Conservation (phyloP, 1,140 invertebrate species). For the Temnothorax longispinosus region DNA sequence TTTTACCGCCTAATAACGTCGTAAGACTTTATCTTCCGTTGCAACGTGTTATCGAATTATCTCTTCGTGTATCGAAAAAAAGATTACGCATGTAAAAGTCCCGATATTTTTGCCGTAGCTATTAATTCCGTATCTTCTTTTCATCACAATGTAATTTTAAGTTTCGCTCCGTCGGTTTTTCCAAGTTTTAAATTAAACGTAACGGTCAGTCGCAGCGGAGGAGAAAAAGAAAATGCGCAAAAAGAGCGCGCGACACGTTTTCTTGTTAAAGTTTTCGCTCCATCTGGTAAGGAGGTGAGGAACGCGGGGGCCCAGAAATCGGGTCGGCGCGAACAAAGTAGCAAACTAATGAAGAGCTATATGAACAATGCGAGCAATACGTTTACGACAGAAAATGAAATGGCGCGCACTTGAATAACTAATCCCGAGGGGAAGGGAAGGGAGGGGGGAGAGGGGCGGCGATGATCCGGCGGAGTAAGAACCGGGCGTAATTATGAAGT, state of each 20-base stretch:
- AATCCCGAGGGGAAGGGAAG: neutral
- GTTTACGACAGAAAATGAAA: conserved; percentile 51
- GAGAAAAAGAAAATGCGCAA: neutral
- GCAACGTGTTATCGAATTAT: neutral
- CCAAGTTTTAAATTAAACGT: conserved; percentile 36
- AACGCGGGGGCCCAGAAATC: conserved; percentile 5
- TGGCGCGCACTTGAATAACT: conserved; percentile 45
- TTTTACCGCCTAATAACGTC: neutral
- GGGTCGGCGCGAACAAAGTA: conserved; percentile 32
- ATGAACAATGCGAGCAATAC: conserved; percentile 45
- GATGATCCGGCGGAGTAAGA: conserved; percentile 22
- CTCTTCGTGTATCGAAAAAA: neutral
- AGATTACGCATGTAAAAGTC: neutral
- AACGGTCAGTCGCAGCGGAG: conserved; percentile 24
- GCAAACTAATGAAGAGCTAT: conserved; percentile 44
- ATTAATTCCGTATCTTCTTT: neutral
- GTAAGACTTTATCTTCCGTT: neutral
- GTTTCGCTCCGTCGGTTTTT: conserved; percentile 8
- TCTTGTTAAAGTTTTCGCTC: conserved; percentile 48
- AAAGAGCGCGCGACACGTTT: conserved; percentile 37
- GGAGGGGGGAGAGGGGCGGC: too few species aligned
- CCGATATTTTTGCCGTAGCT: neutral
- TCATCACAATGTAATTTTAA: conserved; percentile 24
- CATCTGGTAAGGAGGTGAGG: neutral
- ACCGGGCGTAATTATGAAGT: neutral